A percentile compares a stretch with the other conserved stretches of the same genome.
phyloP scores from a whole-genome alignment of 2,888 invertebrate species.

The Zygaena filipendulae region DNA sequence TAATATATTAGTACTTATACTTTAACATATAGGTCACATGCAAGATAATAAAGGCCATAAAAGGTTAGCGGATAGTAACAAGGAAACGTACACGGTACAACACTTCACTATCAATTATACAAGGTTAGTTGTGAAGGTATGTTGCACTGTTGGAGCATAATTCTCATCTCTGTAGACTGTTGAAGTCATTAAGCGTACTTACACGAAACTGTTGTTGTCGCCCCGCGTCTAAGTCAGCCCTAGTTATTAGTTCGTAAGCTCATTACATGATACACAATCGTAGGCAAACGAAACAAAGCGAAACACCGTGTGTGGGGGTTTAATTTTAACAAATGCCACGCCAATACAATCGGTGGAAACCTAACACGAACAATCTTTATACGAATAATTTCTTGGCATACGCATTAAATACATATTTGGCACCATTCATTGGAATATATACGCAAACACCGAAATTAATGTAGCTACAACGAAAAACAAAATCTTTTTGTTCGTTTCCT shows the following conservation, averaged over 20 bases:
- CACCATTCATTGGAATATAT: conserved; percentile 18
- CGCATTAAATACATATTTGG: conserved; percentile 22
- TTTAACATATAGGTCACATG: background rate
- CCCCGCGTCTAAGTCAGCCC: no score
- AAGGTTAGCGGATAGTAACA: conserved; percentile 41
- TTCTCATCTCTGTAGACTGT: conserved; percentile 31
- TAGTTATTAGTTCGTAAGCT: no score
- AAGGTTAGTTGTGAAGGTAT: conserved; percentile 53
- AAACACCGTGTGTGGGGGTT: no score
- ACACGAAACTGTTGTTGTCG: no score
- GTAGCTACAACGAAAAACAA: no score
- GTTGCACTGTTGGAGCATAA: conserved; percentile 45
- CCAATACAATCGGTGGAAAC: no score
- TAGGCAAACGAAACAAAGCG: no score
- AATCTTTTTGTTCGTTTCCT: conserved; percentile 12
- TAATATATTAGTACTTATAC: background rate
- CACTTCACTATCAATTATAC: conserved; percentile 31
- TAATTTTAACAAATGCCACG: no score
- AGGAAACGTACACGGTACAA: conserved; percentile 37
- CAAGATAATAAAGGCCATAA: conserved; percentile 21
- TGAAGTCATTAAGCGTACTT: no score
- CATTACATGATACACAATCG: no score
- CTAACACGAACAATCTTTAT: no score
- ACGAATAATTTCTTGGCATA: conserved; percentile 16
- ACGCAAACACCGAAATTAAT: no score